Evolutionary conservation across 2,888 invertebrate species (phyloP).

Genomic region (Athetis lepigone): DNA sequence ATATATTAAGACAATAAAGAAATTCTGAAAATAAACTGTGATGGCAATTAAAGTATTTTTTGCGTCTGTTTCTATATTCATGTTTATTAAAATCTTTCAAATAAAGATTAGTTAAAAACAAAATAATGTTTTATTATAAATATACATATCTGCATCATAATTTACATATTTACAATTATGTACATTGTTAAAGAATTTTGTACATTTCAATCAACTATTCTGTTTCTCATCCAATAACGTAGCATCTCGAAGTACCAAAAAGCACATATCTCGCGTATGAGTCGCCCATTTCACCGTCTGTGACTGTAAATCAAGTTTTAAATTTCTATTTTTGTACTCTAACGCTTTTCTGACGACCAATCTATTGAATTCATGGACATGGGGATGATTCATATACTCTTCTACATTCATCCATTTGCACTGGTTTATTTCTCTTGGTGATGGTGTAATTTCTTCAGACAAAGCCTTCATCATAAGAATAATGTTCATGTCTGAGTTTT

Average conservation of each 20-base stretch:
- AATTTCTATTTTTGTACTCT: constrained; percentile 90
- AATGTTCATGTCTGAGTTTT: constrained; percentile 96
- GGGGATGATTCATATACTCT: constrained; percentile 93
- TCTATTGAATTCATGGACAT: constrained; percentile 93
- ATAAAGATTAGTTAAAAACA: constrained; percentile 31
- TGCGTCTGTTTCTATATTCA: constrained; percentile 10
- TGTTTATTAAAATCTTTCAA: constrained; percentile 20
- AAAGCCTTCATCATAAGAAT: constrained; percentile 93
- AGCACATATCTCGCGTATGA: constrained; percentile 78
- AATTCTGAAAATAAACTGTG: constrained; percentile 27
- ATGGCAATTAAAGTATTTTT: constrained; percentile 18
- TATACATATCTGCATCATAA: constrained; percentile 1
- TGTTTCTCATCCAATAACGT: constrained; percentile 57
- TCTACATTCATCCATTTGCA: constrained; percentile 95
- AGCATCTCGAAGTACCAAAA: constrained; percentile 74
- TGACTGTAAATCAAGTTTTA: constrained; percentile 91
- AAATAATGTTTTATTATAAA: constrained; percentile 25
- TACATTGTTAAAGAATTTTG: constrained; percentile 20
- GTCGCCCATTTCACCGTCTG: constrained; percentile 83
- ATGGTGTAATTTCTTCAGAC: constrained; percentile 91
- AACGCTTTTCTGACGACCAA: constrained; percentile 92
- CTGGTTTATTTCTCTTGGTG: constrained; percentile 94
- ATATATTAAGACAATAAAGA: constrained; percentile 1
- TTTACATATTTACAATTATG: constrained; percentile 36
- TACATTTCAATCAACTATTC: constrained; percentile 17